Percentiles rank a stretch among this genome's conserved stretches.
phyloP scores from a whole-genome alignment of 2,888 invertebrate species.

The Folsomia manolachei region DNA sequence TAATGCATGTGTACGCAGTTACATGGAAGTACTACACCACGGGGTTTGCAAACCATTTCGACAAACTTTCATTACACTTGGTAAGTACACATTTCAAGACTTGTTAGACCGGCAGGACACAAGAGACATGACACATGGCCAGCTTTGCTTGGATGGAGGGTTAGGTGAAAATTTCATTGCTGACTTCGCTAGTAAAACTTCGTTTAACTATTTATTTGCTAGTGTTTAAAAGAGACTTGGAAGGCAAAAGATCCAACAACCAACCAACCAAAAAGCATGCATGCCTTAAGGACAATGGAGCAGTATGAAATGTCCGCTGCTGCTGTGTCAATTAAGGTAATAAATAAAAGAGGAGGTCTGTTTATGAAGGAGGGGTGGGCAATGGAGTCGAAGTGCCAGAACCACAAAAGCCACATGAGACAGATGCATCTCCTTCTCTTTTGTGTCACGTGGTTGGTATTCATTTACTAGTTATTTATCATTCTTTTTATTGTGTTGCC shows the following conservation, averaged over 20 bases:
- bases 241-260: background rate
- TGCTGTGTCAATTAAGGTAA: conserved; percentile 51
- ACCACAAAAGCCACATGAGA: conserved; percentile 51
- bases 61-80: background rate
- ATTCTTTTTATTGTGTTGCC: conserved; percentile 44
- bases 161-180: background rate
- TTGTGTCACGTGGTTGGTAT: conserved; percentile 50
- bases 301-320: conserved; percentile 18
- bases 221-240: background rate
- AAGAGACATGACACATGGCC: too few relatives aligned
- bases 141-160: too few relatives aligned
- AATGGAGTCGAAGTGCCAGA: conserved; percentile 47
- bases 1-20: too few relatives aligned
- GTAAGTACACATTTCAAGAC: background rate
- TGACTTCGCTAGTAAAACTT: too few relatives aligned
- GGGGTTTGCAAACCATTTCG: background rate
- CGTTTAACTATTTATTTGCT: background rate
- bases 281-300: background rate
- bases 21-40: too few relatives aligned
- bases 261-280: background rate
- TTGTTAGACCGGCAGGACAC: too few relatives aligned
- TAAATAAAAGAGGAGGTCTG: conserved; percentile 51
- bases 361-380: conserved; percentile 48
- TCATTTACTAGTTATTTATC: conserved; percentile 49
- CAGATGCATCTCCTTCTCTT: conserved; percentile 46